Evolutionary conservation across 2,113 vertebrate species (phyloP).

Genomic region (Microtus montanus): DNA sequence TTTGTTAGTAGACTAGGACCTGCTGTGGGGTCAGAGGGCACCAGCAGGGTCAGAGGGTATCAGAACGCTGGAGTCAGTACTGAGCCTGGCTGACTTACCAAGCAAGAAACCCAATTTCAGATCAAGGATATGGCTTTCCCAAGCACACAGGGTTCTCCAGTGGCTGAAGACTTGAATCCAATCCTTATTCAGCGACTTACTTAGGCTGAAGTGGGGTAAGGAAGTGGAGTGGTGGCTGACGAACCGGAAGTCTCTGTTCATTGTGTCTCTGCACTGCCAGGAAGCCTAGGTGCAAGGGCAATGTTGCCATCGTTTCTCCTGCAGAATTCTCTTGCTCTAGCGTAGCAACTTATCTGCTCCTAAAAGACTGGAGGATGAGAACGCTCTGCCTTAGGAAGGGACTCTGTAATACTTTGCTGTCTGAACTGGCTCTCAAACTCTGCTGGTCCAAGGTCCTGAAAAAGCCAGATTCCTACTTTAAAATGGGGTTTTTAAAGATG

Average conservation of each 20-base stretch:
- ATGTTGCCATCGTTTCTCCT: neutral
- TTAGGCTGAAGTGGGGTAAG: neutral
- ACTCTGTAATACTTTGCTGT: neutral
- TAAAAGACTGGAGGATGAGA: neutral
- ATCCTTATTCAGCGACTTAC: neutral
- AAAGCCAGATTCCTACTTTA: constrained; percentile 7
- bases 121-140: neutral
- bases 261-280: neutral
- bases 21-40: neutral
- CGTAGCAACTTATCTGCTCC: neutral
- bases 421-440: neutral
- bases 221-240: neutral
- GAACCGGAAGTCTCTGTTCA: neutral
- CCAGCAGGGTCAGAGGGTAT: neutral
- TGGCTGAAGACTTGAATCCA: neutral
- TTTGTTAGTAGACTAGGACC: neutral
- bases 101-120: neutral
- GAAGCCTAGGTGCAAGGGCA: neutral
- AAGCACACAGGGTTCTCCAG: neutral
- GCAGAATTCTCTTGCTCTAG: neutral
- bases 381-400: neutral
- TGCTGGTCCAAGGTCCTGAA: neutral
- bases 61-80: neutral
- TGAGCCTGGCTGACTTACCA: neutral
- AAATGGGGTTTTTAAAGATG: constrained; percentile 47